phyloP scores from a whole-genome alignment of 2,888 invertebrate genomes.

The Celastrina argiolus region DNA sequence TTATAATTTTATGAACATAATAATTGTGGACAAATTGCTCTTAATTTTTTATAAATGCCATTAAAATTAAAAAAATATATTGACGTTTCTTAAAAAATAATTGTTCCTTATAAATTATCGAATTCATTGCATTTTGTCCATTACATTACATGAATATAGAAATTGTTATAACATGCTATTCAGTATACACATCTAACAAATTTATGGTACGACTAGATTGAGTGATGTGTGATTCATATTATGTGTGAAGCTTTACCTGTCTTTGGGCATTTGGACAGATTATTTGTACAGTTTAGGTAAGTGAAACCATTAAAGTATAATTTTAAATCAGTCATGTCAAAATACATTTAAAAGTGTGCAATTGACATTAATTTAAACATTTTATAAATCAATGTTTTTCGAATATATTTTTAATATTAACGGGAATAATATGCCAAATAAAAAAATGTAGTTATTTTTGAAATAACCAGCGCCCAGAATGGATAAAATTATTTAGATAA shows the following conservation, averaged over 20 bases:
- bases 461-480: background rate
- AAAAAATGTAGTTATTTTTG: too few species aligned
- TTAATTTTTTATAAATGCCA: constrained; percentile 6
- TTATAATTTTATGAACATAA: background rate
- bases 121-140: background rate
- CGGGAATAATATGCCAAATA: too few species aligned
- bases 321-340: background rate
- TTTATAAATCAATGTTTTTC: too few species aligned
- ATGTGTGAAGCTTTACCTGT: background rate
- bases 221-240: background rate
- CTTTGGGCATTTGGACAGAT: background rate
- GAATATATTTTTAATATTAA: too few species aligned
- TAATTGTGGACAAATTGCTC: background rate
- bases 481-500: too few species aligned
- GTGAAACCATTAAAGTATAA: background rate
- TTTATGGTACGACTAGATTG: background rate
- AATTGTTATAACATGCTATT: background rate
- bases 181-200: background rate
- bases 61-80: background rate
- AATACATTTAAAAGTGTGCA: background rate
- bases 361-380: too few species aligned
- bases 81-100: background rate
- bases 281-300: background rate
- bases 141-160: background rate
- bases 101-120: background rate